Percentiles rank a stretch among this genome's conserved stretches.
phyloP scores from a whole-genome alignment of 2,888 invertebrate genomes.

The Troides aeacus region DNA sequence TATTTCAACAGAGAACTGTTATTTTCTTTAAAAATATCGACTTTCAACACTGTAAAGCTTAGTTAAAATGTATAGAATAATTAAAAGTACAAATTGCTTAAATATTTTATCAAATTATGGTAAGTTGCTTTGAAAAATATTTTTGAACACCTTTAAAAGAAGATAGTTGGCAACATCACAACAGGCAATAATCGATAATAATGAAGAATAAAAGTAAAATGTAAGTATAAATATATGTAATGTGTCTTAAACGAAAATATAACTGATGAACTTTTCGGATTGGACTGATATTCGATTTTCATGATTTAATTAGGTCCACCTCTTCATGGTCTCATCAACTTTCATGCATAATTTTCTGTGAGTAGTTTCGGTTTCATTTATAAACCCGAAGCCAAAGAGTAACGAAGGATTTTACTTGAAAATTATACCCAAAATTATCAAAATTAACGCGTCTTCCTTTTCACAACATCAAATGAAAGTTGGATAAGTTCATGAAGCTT shows the following conservation, averaged over 20 bases:
- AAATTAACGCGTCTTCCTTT: constrained; percentile 63
- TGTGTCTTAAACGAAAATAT: constrained; percentile 33
- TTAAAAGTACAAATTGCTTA: constrained; percentile 28
- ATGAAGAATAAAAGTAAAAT: constrained; percentile 11
- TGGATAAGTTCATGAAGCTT: constrained; percentile 38
- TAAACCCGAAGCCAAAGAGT: constrained; percentile 72
- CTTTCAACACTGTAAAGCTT: constrained; percentile 10
- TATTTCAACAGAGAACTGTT: not conserved
- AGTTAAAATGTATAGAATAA: constrained; percentile 23
- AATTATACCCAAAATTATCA: constrained; percentile 43
- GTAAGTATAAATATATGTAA: constrained; percentile 21
- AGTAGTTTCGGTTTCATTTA: constrained; percentile 45
- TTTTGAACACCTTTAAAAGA: constrained; percentile 7
- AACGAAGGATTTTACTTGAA: constrained; percentile 54
- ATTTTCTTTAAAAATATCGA: not conserved
- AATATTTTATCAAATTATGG: constrained; percentile 20
- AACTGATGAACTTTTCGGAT: constrained; percentile 41
- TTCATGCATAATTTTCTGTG: constrained; percentile 46
- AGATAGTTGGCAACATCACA: constrained; percentile 13
- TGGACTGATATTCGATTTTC: constrained; percentile 63
- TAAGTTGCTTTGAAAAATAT: constrained; percentile 17
- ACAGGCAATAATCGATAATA: constrained; percentile 13
- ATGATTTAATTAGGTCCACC: constrained; percentile 52
- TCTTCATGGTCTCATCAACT: constrained; percentile 66
- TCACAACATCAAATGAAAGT: constrained; percentile 30